A percentile compares a stretch with the other conserved stretches of the same genome.
Conservation (phyloP, 1,140 invertebrate genomes). For the Helicoverpa armigera region DNA sequence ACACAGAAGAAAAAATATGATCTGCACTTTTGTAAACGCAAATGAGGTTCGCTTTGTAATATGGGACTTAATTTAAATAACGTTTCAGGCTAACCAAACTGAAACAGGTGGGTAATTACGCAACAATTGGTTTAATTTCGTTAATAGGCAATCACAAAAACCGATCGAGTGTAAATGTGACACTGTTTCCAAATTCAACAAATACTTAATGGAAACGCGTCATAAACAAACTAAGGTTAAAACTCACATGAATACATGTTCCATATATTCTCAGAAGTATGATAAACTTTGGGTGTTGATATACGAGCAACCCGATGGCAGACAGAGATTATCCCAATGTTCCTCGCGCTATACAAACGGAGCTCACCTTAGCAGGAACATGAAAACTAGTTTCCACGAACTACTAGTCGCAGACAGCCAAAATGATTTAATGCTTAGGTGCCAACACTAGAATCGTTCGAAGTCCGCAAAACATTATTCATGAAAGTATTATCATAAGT, state of each 20-base stretch:
- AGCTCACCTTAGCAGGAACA: constrained; percentile 31
- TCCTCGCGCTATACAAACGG: constrained; percentile 29
- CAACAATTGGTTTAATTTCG: constrained; percentile 46
- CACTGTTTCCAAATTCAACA: constrained; percentile 3
- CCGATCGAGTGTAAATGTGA: constrained; percentile 2
- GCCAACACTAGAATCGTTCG: constrained; percentile 16
- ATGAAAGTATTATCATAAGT: constrained; percentile 50
- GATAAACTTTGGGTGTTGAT: constrained; percentile 34
- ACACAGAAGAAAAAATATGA: constrained; percentile 82
- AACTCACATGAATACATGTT: constrained; percentile 1
- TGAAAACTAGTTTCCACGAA: constrained; percentile 34
- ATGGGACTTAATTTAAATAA: constrained; percentile 80
- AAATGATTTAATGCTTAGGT: constrained; percentile 45
- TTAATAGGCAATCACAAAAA: constrained; percentile 25
- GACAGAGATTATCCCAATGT: constrained; percentile 41
- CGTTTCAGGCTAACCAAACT: constrained; percentile 62
- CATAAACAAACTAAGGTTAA: constrained; percentile 3
- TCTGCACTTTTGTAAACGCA: constrained; percentile 84
- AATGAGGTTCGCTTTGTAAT: constrained; percentile 82
- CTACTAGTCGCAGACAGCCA: constrained; percentile 27
- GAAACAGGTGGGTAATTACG: constrained; percentile 52
- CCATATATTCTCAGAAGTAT: constrained; percentile 14
- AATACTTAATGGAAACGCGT: background rate
- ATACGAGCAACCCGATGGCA: constrained; percentile 31
- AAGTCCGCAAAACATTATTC: constrained; percentile 42